Base-by-base conservation (phyloP, 1,140 invertebrate genomes). In the Stratiolaelaps scimitus region DNA sequence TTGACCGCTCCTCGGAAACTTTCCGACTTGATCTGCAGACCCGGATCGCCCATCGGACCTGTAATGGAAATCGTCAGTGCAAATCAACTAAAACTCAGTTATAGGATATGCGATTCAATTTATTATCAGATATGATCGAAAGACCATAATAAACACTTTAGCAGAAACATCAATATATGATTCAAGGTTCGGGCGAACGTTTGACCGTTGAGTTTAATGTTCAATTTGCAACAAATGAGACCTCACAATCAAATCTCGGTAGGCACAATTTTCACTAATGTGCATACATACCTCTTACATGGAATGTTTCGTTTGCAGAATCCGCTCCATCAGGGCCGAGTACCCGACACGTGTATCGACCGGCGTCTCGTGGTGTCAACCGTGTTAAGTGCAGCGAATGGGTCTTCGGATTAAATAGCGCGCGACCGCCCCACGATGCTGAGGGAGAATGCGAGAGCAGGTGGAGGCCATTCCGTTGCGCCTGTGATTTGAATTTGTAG, bases 271-370 rank as follows among this genome's bases (percentile, higher is more conserved):
- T 40, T 40, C 5, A 40, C 10, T 40, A 10, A 40, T 6, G 5
- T 40, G 34, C 4, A n/a, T n/a, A 60, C 26, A 20, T 60, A 60
- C 53, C 53, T 26, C 53, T n/a, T 1, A 60, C 34, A 34, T 60
- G 23, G 53, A 60, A 60, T 20, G 53, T 60, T 34, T 60, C 53
- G 53, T 60, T 60, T 15, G 34, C 53, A 26, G 53, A 26, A 60
- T 60, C 53, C 26, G 15, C 15, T 1, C 23, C 34, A 40, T 40
- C 34, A 6, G 10, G 34, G 13, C 53, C 53, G 2, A 60, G 26
- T 34, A 60, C 53, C 10, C 53, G 13, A 34, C 53, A 60, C 17
- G 53, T 60, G 23, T 60, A 60, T 15, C 26, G 26, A 15, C 53
- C 53, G 10, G 53, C 53, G 23, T 60, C 53, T 23, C 26, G 17